Percentiles rank a stretch among this genome's conserved stretches.
These are phyloP conservation scores for Heteractis magnifica DNA, from an alignment of 92 coral and sea anemone species.

Conservation along the genomic window DNA sequence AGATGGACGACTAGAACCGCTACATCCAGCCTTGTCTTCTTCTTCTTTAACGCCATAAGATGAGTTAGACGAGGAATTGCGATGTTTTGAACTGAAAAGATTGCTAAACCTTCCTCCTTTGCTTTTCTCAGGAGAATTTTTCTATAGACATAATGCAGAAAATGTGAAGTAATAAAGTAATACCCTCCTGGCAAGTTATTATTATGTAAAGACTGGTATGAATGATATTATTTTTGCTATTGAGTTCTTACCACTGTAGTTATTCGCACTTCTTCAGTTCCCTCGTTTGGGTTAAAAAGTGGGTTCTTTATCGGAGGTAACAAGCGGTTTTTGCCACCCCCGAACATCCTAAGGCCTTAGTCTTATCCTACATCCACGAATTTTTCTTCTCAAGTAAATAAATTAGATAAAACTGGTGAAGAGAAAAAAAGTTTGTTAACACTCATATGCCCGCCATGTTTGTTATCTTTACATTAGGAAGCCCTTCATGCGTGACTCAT, in stretches of 20 bases:
- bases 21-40: conserved; percentile 6
- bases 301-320: conserved; percentile 93
- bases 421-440: conserved; percentile 17
- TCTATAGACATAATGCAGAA: conserved; percentile 37
- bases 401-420: conserved; percentile 1
- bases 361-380: neutral
- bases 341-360: conserved; percentile 43
- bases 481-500: conserved; percentile 44
- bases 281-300: conserved; percentile 80
- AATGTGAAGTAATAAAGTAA: neutral
- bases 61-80: conserved; percentile 45
- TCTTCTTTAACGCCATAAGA: conserved; percentile 29
- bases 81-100: conserved; percentile 65
- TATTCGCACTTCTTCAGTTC: conserved; percentile 71
- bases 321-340: conserved; percentile 76
- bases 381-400: neutral
- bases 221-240: neutral
- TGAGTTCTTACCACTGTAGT: conserved; percentile 53
- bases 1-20: conserved; percentile 16
- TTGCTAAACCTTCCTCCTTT: conserved; percentile 71
- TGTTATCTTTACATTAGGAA: conserved; percentile 18
- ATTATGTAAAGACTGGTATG: conserved; percentile 2
- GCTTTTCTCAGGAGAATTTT: conserved; percentile 58
- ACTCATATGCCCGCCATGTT: conserved; percentile 53
- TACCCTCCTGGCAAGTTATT: neutral